phyloP scores from a whole-genome alignment of 2,888 invertebrate species.

The Coelogynopora nodosa region DNA sequence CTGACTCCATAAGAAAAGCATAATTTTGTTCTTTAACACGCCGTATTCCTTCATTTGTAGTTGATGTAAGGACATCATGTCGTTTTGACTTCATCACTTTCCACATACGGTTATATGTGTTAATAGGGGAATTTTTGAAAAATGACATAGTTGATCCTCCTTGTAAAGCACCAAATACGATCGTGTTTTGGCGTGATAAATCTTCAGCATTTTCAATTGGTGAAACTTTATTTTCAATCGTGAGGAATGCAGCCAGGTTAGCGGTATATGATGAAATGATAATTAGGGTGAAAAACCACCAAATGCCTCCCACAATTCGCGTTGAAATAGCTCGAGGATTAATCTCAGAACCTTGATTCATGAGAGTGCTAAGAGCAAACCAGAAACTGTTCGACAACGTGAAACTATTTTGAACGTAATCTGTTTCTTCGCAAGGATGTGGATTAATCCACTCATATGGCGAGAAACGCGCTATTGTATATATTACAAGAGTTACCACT shows the following conservation, averaged over 20 bases:
- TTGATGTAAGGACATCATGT: conserved; percentile 53
- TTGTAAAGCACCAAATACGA: conserved; percentile 85
- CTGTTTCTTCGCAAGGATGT: conserved; percentile 73
- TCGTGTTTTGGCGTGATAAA: conserved; percentile 83
- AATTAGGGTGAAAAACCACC: conserved; percentile 99
- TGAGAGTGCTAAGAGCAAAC: conserved; percentile 61
- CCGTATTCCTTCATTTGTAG: conserved; percentile 84
- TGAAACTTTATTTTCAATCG: conserved; percentile 89
- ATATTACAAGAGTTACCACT: conserved; percentile 86
- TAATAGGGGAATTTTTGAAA: conserved; percentile 69
- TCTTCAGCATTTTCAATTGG: conserved; percentile 94
- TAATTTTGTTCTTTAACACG: conserved; percentile 79
- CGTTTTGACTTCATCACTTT: conserved; percentile 62
- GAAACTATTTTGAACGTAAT: conserved; percentile 79
- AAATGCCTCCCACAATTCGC: conserved; percentile 81
- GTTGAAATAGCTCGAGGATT: conserved; percentile 74
- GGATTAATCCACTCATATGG: conserved; percentile 84
- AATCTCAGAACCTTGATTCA: conserved; percentile 62
- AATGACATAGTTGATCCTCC: conserved; percentile 96
- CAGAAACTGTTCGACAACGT: conserved; percentile 62
- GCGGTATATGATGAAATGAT: conserved; percentile 98
- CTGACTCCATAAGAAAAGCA: conserved; percentile 95
- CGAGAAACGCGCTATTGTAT: conserved; percentile 91
- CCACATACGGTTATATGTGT: conserved; percentile 51
- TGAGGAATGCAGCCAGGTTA: conserved; percentile 91